Base-by-base conservation (phyloP, 2,888 invertebrate species). In the Orthosia incerta region DNA sequence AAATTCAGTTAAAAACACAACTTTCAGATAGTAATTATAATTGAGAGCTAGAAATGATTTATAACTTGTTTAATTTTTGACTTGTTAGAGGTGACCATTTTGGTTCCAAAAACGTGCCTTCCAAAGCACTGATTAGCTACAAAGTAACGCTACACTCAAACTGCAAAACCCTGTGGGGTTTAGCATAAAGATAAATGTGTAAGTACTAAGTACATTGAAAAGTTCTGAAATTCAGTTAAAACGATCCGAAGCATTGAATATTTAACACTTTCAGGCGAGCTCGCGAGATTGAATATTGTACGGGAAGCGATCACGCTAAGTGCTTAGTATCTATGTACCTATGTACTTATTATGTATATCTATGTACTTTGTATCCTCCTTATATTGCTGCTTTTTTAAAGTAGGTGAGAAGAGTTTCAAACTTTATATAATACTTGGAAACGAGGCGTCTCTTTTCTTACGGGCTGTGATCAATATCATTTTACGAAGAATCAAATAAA, bases 271-370 rank as follows among this genome's bases (percentile, higher is more conserved):
- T 64, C 69, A 64, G 55, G 56, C 46, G 59, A 39, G 61, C 67
- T 57, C 23, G 56, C n/a, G 20, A 77, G 71, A 82, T 79, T 71
- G 67, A 82, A 79, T 82, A 82, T 82, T 77, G 61, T 65, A 64
- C 46, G 62, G 57, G 66, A 63, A 63, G 26, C 71, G 71, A 79
- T 71, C 78, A 77, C 65, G 76, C 48, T 18, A 53, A 82, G 39
- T 76, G 67, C 20, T 9, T 39, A 39, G 12, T 70, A 59, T 46
- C 15, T 31, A 46, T 45, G 50, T 64, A 60, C 66, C 18, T 60
- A 64, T 63, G 18, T 39, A 76, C 26, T 76, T 39, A n/a, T n/a
- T n/a, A n/a, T n/a, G n/a, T n/a, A n/a, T 64, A 60, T 62, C 18
- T 60, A 64, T 63, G 18, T 39, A 76, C 26, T 76, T 39, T 59